phyloP scores from a whole-genome alignment of 2,888 invertebrate species.

The Caenorhabditis virilis region DNA sequence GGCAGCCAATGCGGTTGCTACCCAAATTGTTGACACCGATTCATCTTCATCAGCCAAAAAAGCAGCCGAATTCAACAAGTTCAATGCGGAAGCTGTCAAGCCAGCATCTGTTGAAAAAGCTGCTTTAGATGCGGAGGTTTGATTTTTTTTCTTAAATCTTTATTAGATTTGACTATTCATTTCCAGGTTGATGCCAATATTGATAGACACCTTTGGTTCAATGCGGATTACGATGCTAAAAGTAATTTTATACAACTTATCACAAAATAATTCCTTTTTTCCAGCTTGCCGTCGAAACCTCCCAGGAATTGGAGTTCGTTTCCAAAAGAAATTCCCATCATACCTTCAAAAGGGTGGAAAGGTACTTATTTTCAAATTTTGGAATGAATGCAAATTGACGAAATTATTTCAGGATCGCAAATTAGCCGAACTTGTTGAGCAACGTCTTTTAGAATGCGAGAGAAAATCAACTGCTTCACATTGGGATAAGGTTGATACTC shows the following conservation, averaged over 20 bases:
- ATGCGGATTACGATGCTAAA: slow-evolving; percentile 27
- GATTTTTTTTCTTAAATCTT: not conserved
- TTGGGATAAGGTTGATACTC: slow-evolving; percentile 50
- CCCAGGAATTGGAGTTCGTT: slow-evolving; percentile 52
- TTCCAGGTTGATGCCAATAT: slow-evolving; percentile 35
- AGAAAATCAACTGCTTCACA: slow-evolving; percentile 48
- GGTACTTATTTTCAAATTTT: slow-evolving; percentile 1
- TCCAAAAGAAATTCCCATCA: slow-evolving; percentile 63
- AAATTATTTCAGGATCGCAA: slow-evolving; percentile 39
- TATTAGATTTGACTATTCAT: not conserved
- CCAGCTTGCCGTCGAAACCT: slow-evolving; percentile 54
- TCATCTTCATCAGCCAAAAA: slow-evolving; percentile 28
- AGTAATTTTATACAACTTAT: not conserved
- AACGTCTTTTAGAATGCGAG: slow-evolving; percentile 51
- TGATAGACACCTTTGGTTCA: slow-evolving; percentile 34
- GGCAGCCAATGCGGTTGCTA: slow-evolving; percentile 18
- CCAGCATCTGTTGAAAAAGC: slow-evolving; percentile 24
- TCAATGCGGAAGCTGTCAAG: slow-evolving; percentile 8
- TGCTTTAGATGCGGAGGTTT: slow-evolving; percentile 24
- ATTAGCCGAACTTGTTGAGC: slow-evolving; percentile 46
- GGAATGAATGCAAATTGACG: not conserved
- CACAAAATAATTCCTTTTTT: slow-evolving; percentile 7
- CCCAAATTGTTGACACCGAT: slow-evolving; percentile 23
- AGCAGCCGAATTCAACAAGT: slow-evolving; percentile 23
- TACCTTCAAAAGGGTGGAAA: slow-evolving; percentile 52